Evolutionary conservation across 2,113 vertebrate genomes (phyloP), one percentile per base, ranked within the genome.

Genomic region (Channa maculata): DNA sequence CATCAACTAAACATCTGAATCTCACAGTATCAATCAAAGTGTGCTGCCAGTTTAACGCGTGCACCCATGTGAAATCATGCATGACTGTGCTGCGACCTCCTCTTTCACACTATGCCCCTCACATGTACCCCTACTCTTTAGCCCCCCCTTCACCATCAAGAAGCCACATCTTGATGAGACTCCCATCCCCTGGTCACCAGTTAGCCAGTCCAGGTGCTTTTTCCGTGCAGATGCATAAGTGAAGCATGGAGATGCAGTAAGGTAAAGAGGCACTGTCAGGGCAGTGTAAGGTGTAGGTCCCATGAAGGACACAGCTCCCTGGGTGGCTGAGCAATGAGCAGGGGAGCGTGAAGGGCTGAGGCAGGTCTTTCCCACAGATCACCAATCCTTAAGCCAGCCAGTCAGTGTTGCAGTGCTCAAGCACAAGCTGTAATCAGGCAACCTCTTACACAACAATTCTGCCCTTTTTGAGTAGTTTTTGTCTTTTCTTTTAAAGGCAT

Each of bases 221-320:
- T 55, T 39, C 55, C 9, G 49, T 2, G 7, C 66, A 33, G 65
- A 67, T 63, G 80, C 66, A 69, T 71, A 61, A 60, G 75, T 74
- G 87, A 79, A 55, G 74, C 61, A 1, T 11, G 61, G 73, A 75
- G 83, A 82, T 66, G 60, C 77, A 80, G 54, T 66, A 84, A 86
- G 86, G 88, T 84, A 88, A 71, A 58, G 64, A 81, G 81, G 75
- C 74, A 36, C 79, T 44, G 65, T 70, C 67, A 58, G 90, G 86
- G 86, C 85, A 89, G 69, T 12, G 64, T 44, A 78, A 87, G 91
- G 87, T 92, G 89, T 90, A 92, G 91, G 92, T 92, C 91, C 88
- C 88, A 54, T 92, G 89, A 93, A 92, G 92, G 92, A 92, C 91
- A 89, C 75, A n/a, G 68, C 88, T 91, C 90, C 91, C 87, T 86